Conservation (phyloP, 1,140 invertebrate genomes). For the Drosophila punjabiensis region DNA sequence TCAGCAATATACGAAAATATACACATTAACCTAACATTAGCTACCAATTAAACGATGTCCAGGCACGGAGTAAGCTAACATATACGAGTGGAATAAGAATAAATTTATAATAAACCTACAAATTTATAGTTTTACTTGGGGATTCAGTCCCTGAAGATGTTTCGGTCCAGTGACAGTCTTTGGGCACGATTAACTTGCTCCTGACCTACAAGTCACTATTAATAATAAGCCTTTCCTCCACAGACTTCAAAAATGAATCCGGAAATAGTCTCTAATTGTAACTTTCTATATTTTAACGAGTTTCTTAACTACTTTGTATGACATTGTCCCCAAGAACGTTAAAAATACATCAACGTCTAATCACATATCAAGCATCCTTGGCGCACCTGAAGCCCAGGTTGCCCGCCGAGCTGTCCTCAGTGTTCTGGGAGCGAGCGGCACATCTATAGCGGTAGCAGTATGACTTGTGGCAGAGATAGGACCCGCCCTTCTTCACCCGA, state of each 20-base stretch:
- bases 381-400: slow-evolving; percentile 98
- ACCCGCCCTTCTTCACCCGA: slow-evolving; percentile 98
- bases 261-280: neutral
- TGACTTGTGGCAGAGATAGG: slow-evolving; percentile 95
- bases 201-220: too few relatives aligned
- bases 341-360: neutral
- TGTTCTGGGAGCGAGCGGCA: slow-evolving; percentile 97
- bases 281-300: neutral
- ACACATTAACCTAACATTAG: slow-evolving; percentile 49
- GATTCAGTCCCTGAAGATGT: too few relatives aligned
- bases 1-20: slow-evolving; percentile 69
- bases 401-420: slow-evolving; percentile 95
- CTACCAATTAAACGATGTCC: slow-evolving; percentile 30
- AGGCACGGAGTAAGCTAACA: slow-evolving; percentile 35
- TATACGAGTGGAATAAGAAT: slow-evolving; percentile 31
- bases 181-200: too few relatives aligned
- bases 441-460: slow-evolving; percentile 98
- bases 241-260: too few relatives aligned
- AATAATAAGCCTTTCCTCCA: too few relatives aligned
- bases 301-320: neutral
- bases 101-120: slow-evolving; percentile 45
- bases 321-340: neutral
- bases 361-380: slow-evolving; percentile 54
- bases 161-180: too few relatives aligned
- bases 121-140: neutral